phyloP scores from a whole-genome alignment of 2,888 invertebrate genomes.

The Poecilobothrus nobilitatus region DNA sequence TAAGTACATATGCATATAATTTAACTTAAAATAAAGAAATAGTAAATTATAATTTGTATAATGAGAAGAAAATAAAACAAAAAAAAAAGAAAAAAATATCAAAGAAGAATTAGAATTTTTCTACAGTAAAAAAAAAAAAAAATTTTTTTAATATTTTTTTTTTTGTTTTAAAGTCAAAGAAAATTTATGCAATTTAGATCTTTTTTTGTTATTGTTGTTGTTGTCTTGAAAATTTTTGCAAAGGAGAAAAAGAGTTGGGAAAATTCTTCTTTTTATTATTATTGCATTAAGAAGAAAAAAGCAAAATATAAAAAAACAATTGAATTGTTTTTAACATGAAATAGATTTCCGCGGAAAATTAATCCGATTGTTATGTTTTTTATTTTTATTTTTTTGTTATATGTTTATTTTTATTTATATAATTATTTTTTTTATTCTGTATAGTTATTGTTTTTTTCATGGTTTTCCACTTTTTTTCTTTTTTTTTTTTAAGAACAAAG shows the following conservation, averaged over 20 bases:
- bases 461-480: not conserved
- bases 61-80: too few relatives aligned
- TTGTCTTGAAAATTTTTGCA: too few relatives aligned
- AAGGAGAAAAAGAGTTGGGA: not conserved
- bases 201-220: not conserved
- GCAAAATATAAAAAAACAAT: not conserved
- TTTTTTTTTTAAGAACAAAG: not conserved
- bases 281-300: not conserved
- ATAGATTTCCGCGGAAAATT: constrained; percentile 4
- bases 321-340: constrained; percentile 1
- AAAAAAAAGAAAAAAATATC: not conserved
- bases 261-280: not conserved
- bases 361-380: constrained; percentile 1
- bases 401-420: too few relatives aligned
- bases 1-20: too few relatives aligned
- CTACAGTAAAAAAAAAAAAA: not conserved
- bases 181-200: not conserved
- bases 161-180: too few relatives aligned
- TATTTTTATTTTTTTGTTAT: not conserved
- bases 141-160: too few relatives aligned
- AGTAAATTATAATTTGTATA: too few relatives aligned
- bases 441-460: too few relatives aligned
- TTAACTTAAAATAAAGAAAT: too few relatives aligned
- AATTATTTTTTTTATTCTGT: too few relatives aligned
- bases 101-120: not conserved